These are phyloP conservation scores for Saxidomus purpurata DNA, from an alignment of 1,140 invertebrate genomes.

Conservation along the genomic window DNA sequence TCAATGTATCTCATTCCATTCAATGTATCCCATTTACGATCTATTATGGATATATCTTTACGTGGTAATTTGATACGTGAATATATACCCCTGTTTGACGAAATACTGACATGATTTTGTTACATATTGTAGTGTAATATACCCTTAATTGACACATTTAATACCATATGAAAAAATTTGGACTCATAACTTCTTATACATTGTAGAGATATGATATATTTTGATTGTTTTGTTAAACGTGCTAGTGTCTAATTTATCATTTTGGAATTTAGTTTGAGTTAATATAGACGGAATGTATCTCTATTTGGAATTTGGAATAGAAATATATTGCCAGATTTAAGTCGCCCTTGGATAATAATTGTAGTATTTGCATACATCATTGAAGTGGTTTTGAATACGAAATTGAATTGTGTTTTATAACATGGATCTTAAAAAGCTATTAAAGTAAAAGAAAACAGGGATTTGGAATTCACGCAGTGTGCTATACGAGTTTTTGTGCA, in stretches of 20 bases:
- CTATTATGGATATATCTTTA: background rate
- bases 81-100: background rate
- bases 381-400: background rate
- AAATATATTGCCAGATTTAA: background rate
- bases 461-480: no score
- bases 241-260: no score
- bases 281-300: no score
- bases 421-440: background rate
- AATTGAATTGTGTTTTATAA: background rate
- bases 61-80: background rate
- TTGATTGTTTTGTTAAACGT: no score
- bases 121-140: background rate
- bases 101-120: constrained; percentile 30
- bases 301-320: no score
- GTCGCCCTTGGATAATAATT: background rate
- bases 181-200: no score
- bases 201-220: no score
- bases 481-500: no score
- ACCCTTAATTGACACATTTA: background rate
- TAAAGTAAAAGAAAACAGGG: no score
- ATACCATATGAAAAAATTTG: no score
- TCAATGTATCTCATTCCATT: background rate
- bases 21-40: background rate
- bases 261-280: no score
- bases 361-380: background rate